Evolutionary conservation across 1,140 invertebrate genomes (phyloP).

Genomic region (Ditylenchus dipsaci): DNA sequence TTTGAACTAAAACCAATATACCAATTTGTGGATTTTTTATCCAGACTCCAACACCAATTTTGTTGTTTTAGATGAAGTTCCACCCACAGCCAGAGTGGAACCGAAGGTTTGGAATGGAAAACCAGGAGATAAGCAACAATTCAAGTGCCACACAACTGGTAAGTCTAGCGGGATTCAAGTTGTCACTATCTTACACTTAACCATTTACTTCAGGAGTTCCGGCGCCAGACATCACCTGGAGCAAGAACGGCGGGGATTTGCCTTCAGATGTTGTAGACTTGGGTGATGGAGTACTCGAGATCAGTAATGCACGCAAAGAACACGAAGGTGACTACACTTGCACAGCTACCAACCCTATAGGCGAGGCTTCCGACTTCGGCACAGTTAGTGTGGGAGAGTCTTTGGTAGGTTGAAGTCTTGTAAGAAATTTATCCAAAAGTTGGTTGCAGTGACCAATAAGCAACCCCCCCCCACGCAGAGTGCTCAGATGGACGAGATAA

Average conservation of each 20-base stretch:
- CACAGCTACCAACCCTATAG: slow-evolving; percentile 47
- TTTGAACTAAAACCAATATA: not conserved
- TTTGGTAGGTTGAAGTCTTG: not conserved
- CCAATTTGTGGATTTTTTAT: not conserved
- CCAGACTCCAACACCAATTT: too few species aligned
- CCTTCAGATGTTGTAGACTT: slow-evolving; percentile 52
- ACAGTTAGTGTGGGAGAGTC: slow-evolving; percentile 43
- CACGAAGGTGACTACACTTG: slow-evolving; percentile 50
- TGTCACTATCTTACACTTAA: too few species aligned
- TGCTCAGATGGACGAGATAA: too few species aligned
- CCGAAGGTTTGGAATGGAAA: slow-evolving; percentile 57
- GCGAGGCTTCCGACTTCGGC: slow-evolving; percentile 53
- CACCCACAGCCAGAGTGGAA: slow-evolving; percentile 55
- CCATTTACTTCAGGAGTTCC: slow-evolving; percentile 31
- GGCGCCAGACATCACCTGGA: slow-evolving; percentile 30
- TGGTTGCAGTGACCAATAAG: not conserved
- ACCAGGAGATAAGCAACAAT: slow-evolving; percentile 53
- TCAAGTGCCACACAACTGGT: slow-evolving; percentile 48
- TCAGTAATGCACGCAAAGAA: slow-evolving; percentile 46
- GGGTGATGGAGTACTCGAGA: slow-evolving; percentile 51
- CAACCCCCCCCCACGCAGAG: too few species aligned
- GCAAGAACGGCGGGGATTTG: slow-evolving; percentile 29
- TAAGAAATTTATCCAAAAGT: not conserved
- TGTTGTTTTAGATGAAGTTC: slow-evolving; percentile 54
- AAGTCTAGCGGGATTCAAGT: too few species aligned